A percentile compares a stretch with the other conserved stretches of the same genome.
Conservation (phyloP, 2,113 vertebrate genomes). For the Salvator merianae region DNA sequence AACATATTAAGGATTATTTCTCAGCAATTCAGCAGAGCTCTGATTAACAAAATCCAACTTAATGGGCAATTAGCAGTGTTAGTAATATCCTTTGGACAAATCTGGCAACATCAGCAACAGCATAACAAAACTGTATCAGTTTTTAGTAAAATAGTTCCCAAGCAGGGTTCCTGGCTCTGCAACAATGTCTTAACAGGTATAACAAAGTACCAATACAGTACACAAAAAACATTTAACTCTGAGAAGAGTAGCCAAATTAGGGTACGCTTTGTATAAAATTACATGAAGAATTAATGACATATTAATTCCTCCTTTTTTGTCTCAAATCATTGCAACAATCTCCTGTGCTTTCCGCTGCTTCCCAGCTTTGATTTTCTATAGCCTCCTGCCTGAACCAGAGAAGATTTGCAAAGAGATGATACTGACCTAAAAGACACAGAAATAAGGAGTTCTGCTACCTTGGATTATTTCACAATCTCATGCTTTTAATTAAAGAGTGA, state of each 20-base stretch:
- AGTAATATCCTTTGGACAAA: conserved; percentile 74
- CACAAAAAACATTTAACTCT: conserved; percentile 80
- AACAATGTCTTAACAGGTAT: conserved; percentile 71
- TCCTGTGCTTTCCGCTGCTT: neutral
- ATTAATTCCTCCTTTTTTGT: conserved; percentile 20
- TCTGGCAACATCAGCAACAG: conserved; percentile 62
- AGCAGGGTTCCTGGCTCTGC: conserved; percentile 48
- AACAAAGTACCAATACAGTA: conserved; percentile 86
- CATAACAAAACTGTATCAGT: conserved; percentile 53
- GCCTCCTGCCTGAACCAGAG: neutral
- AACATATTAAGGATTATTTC: conserved; percentile 36
- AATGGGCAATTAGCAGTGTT: conserved; percentile 48
- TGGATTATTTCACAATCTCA: neutral
- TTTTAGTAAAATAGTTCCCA: conserved; percentile 61
- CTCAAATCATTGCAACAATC: neutral
- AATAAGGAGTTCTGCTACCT: neutral
- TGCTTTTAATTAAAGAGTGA: neutral
- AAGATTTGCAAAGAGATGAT: neutral
- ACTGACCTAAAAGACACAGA: neutral
- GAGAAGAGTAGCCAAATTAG: conserved; percentile 68
- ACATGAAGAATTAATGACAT: neutral
- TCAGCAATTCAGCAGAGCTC: conserved; percentile 27
- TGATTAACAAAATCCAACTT: conserved; percentile 27
- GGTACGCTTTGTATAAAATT: conserved; percentile 72
- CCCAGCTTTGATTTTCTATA: neutral